These are phyloP conservation scores for Mesorhabditis sp. DNA, from an alignment of 2,888 invertebrate genomes.

Conservation along the genomic window DNA sequence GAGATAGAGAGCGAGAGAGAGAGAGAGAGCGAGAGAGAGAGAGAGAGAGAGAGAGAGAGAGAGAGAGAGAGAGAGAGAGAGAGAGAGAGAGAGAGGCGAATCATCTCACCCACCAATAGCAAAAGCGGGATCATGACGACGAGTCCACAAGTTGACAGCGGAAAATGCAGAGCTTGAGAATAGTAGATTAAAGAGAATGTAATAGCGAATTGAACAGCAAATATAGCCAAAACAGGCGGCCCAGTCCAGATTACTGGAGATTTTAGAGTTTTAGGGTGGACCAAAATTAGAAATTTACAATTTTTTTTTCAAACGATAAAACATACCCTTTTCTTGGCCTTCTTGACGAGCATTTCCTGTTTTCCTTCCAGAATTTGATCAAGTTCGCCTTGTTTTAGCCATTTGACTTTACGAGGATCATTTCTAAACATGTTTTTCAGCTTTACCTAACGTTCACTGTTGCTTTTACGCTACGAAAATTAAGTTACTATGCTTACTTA, in stretches of 20 bases:
- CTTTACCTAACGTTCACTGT: too few species aligned
- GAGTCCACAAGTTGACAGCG: not conserved
- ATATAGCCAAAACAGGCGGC: not conserved
- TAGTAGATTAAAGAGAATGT: not conserved
- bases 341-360: not conserved
- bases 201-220: not conserved
- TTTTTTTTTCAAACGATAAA: too few species aligned
- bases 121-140: not conserved
- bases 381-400: not conserved
- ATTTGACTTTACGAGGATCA: not conserved
- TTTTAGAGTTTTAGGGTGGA: not conserved
- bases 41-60: not conserved
- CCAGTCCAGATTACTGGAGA: not conserved
- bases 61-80: not conserved
- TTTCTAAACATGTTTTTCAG: too few species aligned
- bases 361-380: not conserved
- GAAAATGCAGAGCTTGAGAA: not conserved
- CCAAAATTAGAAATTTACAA: too few species aligned
- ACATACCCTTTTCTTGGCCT: not conserved
- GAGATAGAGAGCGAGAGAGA: too few species aligned
- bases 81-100: too few species aligned
- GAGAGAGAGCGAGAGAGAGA: too few species aligned
- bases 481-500: too few species aligned
- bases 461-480: too few species aligned
- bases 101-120: too few species aligned